Conservation (phyloP, 1,140 invertebrate genomes). For the Listronotus bonariensis region DNA sequence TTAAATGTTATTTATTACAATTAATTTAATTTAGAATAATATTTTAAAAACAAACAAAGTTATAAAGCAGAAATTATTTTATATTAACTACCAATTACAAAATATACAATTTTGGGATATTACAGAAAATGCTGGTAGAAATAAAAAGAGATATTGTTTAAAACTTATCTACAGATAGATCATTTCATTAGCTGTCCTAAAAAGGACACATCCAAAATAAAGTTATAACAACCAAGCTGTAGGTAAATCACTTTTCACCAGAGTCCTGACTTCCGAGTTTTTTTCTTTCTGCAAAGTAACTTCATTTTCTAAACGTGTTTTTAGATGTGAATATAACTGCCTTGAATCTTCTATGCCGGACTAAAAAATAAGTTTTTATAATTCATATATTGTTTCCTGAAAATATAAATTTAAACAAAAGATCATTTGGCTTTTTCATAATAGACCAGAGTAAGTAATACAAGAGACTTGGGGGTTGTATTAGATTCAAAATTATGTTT, state of each 20-base stretch:
- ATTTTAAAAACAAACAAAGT: background rate
- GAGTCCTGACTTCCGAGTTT: slow-evolving; percentile 17
- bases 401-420: too few relatives aligned
- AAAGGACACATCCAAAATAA: background rate
- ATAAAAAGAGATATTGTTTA: background rate
- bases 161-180: slow-evolving; percentile 3
- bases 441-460: slow-evolving; percentile 1
- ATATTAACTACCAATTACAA: slow-evolving; percentile 7
- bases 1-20: too few relatives aligned
- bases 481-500: too few relatives aligned
- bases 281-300: slow-evolving; percentile 46
- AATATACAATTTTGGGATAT: slow-evolving; percentile 7
- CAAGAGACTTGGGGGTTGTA: too few relatives aligned
- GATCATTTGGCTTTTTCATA: too few relatives aligned
- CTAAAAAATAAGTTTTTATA: slow-evolving; percentile 12
- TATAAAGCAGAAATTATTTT: slow-evolving; percentile 3
- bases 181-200: background rate
- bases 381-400: too few relatives aligned
- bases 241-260: slow-evolving; percentile 4
- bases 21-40: too few relatives aligned
- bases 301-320: slow-evolving; percentile 65
- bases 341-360: slow-evolving; percentile 77
- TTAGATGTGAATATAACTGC: slow-evolving; percentile 72
- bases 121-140: slow-evolving; percentile 4
- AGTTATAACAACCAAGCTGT: background rate